Conservation (phyloP, 30 jellyfish, hydroid and myxozoan species). For the Morbakka virulenta region DNA sequence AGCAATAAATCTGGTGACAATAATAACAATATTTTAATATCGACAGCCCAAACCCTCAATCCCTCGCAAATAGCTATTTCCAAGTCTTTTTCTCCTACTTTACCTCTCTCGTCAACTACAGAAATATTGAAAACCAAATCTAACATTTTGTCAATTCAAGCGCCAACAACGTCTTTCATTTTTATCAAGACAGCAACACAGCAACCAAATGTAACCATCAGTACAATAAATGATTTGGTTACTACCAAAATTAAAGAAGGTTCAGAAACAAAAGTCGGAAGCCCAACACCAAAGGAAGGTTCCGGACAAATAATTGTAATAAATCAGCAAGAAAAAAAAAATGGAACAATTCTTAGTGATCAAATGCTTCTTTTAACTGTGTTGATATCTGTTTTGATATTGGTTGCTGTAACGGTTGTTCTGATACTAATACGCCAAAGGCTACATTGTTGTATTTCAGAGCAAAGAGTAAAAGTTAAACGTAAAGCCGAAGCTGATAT, state of each 20-base stretch:
- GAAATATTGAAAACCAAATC: neutral
- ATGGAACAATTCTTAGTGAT: constrained; percentile 12
- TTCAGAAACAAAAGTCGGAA: neutral
- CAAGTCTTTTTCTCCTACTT: neutral
- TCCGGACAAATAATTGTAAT: constrained; percentile 1
- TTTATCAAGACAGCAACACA: neutral
- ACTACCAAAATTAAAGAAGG: constrained; percentile 1
- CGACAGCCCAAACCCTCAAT: neutral
- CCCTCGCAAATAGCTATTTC: neutral
- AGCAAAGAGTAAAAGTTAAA: constrained; percentile 28
- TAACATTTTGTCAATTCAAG: neutral
- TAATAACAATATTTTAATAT: neutral
- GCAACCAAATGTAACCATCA: neutral
- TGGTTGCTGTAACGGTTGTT: constrained; percentile 36
- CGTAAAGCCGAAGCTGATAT: constrained; percentile 49
- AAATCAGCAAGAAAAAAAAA: neutral
- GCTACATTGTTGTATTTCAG: neutral
- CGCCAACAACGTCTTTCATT: neutral
- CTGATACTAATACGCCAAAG: constrained; percentile 52
- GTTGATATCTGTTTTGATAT: constrained; percentile 37
- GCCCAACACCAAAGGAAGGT: constrained; percentile 4
- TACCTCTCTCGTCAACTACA: neutral
- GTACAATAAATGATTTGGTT: neutral
- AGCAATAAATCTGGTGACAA: neutral
- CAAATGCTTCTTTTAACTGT: constrained; percentile 47